Percentiles rank a stretch among this genome's conserved stretches.
Conservation (phyloP, 2,797 vertebrate genomes). For the Nyctalus aviator region DNA sequence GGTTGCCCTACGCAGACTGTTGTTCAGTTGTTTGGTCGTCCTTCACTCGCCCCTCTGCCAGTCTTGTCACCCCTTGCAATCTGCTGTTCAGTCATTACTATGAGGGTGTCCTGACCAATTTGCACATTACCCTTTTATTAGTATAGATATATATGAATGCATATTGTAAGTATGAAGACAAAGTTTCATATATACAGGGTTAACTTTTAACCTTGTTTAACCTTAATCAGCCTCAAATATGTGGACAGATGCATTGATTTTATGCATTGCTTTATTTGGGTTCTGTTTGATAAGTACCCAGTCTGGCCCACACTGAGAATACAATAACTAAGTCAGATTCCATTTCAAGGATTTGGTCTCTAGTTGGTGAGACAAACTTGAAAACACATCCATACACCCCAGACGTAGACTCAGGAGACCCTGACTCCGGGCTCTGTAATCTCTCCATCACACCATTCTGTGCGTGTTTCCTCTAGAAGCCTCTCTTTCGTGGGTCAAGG, state of each 20-base stretch:
- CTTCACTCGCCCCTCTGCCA: no score
- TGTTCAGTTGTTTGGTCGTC: no score
- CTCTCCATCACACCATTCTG: not conserved
- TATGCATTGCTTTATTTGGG: not conserved
- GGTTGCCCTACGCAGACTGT: no score
- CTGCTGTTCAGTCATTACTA: no score
- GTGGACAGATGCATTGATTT: not conserved
- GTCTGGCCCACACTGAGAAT: not conserved
- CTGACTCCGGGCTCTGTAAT: not conserved
- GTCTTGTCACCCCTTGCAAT: no score
- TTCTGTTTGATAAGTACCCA: not conserved
- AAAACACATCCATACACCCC: not conserved
- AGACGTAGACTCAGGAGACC: not conserved
- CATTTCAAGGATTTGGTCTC: not conserved
- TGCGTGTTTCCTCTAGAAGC: conserved; percentile 43
- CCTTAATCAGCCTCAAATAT: not conserved
- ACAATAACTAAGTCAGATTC: not conserved
- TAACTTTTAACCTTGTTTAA: not conserved
- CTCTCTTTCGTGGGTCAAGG: conserved; percentile 60
- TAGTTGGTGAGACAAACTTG: not conserved
- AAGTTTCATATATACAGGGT: not conserved
- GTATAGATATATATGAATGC: not conserved
- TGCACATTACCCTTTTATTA: no score
- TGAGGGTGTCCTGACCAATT: no score
- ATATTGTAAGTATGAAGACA: not conserved